These are phyloP conservation scores for Myotis daubentonii DNA, from an alignment of 2,797 vertebrate species.

Conservation along the genomic window DNA sequence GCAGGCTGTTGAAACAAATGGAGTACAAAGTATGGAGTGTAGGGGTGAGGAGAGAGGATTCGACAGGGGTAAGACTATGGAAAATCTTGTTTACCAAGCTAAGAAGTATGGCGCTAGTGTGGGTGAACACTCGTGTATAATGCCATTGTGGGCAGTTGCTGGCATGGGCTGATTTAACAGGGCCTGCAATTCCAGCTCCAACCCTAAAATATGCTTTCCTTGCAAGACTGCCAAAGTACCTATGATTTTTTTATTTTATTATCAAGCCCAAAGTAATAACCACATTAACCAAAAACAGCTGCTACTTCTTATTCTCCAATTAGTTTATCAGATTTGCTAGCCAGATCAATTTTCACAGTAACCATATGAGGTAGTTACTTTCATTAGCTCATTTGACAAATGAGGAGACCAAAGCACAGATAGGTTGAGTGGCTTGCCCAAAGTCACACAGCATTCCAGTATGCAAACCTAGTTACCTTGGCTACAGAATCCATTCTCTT, in stretches of 20 bases:
- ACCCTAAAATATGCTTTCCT: neutral
- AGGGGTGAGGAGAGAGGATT: neutral
- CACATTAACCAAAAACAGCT: neutral
- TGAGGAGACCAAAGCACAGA: constrained; percentile 10
- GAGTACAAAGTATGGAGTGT: neutral
- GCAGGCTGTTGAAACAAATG: neutral
- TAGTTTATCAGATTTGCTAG: neutral
- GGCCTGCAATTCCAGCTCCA: neutral
- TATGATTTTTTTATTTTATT: neutral
- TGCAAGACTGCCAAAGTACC: neutral
- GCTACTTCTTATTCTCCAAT: neutral
- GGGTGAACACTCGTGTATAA: neutral
- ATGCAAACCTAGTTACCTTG: neutral
- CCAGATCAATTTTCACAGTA: neutral
- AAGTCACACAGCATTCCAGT: neutral
- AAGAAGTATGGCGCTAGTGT: neutral
- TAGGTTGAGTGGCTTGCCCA: neutral
- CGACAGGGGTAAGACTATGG: neutral
- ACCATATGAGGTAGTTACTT: neutral
- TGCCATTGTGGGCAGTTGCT: neutral
- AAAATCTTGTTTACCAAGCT: neutral
- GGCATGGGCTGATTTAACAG: neutral
- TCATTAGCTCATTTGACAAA: neutral
- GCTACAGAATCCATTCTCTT: neutral
- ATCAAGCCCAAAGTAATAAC: neutral